A percentile compares a stretch with the other conserved stretches of the same genome.
Evolutionary conservation across 1,140 invertebrate species (phyloP).

Genomic region (Apis dorsata): DNA sequence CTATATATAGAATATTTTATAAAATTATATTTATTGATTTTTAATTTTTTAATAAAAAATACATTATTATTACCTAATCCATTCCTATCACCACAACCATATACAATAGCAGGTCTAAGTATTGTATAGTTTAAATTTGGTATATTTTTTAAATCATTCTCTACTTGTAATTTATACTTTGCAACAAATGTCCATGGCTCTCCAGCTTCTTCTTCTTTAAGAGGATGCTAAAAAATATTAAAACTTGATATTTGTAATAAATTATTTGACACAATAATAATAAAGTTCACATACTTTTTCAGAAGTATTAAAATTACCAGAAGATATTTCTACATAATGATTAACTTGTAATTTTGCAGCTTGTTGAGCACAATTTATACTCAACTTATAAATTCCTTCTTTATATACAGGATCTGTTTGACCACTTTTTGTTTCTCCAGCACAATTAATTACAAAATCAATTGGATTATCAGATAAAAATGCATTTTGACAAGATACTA

Average conservation of each 20-base stretch:
- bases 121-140: constrained; percentile 89
- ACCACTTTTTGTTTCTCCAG: constrained; percentile 92
- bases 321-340: constrained; percentile 91
- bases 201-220: constrained; percentile 87
- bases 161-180: constrained; percentile 91
- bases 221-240: constrained; percentile 81
- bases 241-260: neutral
- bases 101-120: constrained; percentile 91
- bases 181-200: constrained; percentile 92
- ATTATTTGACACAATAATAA: neutral
- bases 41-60: neutral
- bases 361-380: constrained; percentile 89
- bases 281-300: constrained; percentile 84
- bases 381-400: constrained; percentile 92
- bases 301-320: constrained; percentile 88
- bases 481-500: constrained; percentile 89
- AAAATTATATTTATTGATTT: neutral
- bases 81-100: constrained; percentile 90
- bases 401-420: constrained; percentile 94
- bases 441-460: constrained; percentile 93
- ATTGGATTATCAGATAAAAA: constrained; percentile 84
- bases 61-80: constrained; percentile 84
- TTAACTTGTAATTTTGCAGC: constrained; percentile 86
- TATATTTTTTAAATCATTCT: constrained; percentile 86
- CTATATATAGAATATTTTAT: neutral